These are phyloP conservation scores for Thaumatotibia leucotreta DNA, from an alignment of 1,140 invertebrate genomes.

Conservation along the genomic window DNA sequence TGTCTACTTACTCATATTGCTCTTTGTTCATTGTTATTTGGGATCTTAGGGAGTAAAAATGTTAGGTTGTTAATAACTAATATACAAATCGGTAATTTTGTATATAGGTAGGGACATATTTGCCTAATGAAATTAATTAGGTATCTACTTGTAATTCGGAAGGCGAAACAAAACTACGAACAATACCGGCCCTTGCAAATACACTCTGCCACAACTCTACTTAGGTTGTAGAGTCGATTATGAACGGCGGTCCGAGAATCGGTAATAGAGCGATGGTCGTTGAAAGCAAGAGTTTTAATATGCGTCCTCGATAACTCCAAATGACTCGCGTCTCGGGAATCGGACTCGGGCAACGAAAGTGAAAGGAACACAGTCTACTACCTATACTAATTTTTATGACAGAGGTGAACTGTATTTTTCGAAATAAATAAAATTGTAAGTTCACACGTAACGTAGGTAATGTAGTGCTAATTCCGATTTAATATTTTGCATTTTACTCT, in stretches of 20 bases:
- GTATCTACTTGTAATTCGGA: no score
- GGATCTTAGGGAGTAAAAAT: no score
- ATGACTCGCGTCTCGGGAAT: constrained; percentile 50
- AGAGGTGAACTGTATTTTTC: neutral
- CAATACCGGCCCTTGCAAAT: neutral
- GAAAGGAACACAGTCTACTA: constrained; percentile 41
- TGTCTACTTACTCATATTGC: no score
- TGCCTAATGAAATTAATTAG: no score
- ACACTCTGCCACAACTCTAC: no score
- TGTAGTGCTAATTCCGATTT: neutral
- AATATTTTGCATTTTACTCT: no score
- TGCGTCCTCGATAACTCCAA: constrained; percentile 46
- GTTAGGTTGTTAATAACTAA: no score
- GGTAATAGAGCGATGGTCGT: constrained; percentile 18
- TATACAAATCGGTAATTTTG: no score
- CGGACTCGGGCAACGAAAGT: constrained; percentile 55
- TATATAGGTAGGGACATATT: no score
- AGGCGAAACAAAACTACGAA: no score
- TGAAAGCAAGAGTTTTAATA: constrained; percentile 40
- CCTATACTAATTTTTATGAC: neutral
- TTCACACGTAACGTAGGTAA: neutral
- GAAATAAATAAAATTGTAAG: neutral
- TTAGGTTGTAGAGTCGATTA: neutral
- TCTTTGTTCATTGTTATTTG: no score
- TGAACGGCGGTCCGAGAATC: constrained; percentile 8